A percentile compares a stretch with the other conserved stretches of the same genome.
Conservation (phyloP, 2,113 vertebrate species). For the Oplegnathus fasciatus region DNA sequence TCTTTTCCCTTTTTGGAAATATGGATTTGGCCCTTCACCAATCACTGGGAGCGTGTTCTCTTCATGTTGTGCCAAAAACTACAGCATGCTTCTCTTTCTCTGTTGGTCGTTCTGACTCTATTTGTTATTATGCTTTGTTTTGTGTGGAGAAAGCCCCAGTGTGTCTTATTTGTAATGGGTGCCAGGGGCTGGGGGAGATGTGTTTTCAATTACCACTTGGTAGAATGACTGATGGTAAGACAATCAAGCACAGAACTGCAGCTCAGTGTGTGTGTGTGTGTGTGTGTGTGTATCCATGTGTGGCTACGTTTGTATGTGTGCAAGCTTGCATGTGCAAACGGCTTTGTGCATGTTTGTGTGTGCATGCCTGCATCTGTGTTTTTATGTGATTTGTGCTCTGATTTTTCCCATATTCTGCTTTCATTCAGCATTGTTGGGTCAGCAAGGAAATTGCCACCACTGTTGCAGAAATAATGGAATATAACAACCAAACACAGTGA, state of each 20-base stretch:
- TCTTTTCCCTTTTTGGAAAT: slow-evolving; percentile 69
- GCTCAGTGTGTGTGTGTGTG: slow-evolving; percentile 51
- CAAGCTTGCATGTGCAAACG: slow-evolving; percentile 21
- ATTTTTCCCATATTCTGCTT: slow-evolving; percentile 51
- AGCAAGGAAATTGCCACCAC: slow-evolving; percentile 11
- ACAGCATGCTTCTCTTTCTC: slow-evolving; percentile 72
- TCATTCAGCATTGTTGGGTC: slow-evolving; percentile 23
- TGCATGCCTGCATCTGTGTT: slow-evolving; percentile 44
- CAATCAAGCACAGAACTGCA: slow-evolving; percentile 75
- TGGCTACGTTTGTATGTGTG: slow-evolving; percentile 42
- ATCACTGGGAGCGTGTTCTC: slow-evolving; percentile 68
- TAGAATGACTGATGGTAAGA: slow-evolving; percentile 80
- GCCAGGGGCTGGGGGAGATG: slow-evolving; percentile 75
- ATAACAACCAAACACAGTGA: neutral
- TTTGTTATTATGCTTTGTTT: slow-evolving; percentile 79
- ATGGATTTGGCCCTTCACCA: slow-evolving; percentile 76
- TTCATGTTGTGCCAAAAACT: slow-evolving; percentile 79
- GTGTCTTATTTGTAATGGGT: slow-evolving; percentile 77
- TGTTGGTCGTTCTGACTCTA: slow-evolving; percentile 65
- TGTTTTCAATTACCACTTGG: slow-evolving; percentile 83
- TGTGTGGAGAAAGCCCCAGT: slow-evolving; percentile 69
- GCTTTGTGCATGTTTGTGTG: slow-evolving; percentile 35
- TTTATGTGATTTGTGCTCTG: slow-evolving; percentile 40
- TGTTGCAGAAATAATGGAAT: slow-evolving; percentile 3
- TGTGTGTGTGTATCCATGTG: slow-evolving; percentile 18